Conservation (phyloP, 2,113 vertebrate genomes). For the Syngnathus floridae region DNA sequence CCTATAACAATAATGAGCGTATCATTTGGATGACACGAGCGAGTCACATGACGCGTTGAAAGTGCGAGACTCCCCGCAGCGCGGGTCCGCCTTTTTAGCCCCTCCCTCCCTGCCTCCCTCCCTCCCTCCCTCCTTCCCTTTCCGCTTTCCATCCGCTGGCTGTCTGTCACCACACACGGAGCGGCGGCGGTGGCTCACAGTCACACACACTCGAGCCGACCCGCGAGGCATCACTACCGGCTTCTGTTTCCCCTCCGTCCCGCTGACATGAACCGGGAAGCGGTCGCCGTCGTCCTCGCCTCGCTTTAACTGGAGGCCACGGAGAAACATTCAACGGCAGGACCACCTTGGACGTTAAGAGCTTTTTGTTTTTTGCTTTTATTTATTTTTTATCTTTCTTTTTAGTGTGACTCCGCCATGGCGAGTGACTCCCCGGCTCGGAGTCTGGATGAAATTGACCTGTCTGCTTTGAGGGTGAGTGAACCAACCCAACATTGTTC, state of each 20-base stretch:
- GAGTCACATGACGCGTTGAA: background rate
- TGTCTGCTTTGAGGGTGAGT: conserved; percentile 85
- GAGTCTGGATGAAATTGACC: conserved; percentile 89
- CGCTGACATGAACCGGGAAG: conserved; percentile 44
- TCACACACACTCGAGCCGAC: background rate
- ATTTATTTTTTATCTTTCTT: background rate
- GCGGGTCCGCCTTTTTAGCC: background rate
- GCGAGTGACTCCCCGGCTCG: conserved; percentile 89
- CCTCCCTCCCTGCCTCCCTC: background rate
- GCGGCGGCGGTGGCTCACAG: background rate
- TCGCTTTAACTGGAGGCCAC: conserved; percentile 1
- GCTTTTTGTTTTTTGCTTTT: background rate
- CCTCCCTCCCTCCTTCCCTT: background rate
- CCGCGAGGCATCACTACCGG: background rate
- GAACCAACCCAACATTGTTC: background rate
- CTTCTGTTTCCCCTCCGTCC: background rate
- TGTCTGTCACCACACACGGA: conserved; percentile 43
- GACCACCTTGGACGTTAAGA: conserved; percentile 41
- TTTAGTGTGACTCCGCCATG: conserved; percentile 68
- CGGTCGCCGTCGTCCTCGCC: background rate
- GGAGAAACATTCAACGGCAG: conserved; percentile 30
- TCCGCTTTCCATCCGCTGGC: background rate
- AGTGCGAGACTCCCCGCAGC: background rate
- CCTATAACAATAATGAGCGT: no score
- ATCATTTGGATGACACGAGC: background rate